Percentiles rank a stretch among this genome's conserved stretches.
Conservation (phyloP, 2,113 vertebrate species). For the Phyllostomus hastatus region DNA sequence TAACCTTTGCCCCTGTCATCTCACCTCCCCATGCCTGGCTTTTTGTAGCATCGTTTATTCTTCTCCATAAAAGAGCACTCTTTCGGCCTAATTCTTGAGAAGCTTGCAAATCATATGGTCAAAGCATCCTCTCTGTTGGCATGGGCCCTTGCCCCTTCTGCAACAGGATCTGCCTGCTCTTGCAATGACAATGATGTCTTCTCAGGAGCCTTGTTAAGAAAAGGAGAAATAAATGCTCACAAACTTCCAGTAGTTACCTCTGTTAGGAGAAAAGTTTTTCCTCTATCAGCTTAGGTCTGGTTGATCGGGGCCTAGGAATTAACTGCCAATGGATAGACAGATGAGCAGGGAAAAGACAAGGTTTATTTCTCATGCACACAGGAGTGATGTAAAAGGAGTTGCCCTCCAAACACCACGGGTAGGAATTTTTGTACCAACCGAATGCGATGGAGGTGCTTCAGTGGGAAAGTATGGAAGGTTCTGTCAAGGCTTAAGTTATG, state of each 20-base stretch:
- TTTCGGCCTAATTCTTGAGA: background rate
- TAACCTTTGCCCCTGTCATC: too few species aligned
- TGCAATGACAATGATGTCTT: background rate
- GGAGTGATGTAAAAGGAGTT: background rate
- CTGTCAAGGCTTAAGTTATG: background rate
- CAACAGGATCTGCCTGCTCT: background rate
- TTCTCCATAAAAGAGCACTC: background rate
- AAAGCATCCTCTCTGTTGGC: background rate
- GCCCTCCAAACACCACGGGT: background rate
- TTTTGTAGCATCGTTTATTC: background rate
- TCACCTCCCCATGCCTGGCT: background rate
- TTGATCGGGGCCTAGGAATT: background rate
- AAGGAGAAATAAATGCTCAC: background rate
- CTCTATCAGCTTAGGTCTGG: background rate
- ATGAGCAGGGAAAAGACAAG: background rate
- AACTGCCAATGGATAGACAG: background rate
- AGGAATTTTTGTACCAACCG: background rate
- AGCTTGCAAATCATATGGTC: background rate
- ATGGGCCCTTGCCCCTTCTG: accelerated
- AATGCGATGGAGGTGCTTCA: background rate
- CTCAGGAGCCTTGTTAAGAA: background rate
- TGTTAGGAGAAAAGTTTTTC: background rate
- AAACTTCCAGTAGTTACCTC: background rate
- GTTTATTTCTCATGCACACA: background rate
- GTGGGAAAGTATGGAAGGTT: background rate